A percentile compares a stretch with the other conserved stretches of the same genome.
Evolutionary conservation across 2,113 vertebrate species (phyloP).

Genomic region (Thunnus maccoyii): DNA sequence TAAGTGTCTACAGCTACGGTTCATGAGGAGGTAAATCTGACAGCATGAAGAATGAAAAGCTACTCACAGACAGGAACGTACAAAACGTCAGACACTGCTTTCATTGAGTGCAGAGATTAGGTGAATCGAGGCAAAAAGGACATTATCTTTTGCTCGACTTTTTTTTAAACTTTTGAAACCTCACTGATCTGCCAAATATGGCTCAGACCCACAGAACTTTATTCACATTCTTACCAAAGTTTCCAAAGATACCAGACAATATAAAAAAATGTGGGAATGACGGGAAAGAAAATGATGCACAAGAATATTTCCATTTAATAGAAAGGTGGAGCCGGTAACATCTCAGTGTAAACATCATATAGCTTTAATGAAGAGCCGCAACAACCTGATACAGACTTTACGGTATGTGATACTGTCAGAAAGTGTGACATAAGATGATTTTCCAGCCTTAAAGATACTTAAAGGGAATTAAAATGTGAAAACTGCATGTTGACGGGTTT

Average conservation of each 20-base stretch:
- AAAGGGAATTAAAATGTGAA: background rate
- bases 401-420: background rate
- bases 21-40: constrained; percentile 8
- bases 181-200: background rate
- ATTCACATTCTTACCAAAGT: background rate
- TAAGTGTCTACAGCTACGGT: background rate
- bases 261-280: background rate
- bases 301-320: background rate
- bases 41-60: constrained; percentile 19
- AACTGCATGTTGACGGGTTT: too few relatives aligned
- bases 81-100: background rate
- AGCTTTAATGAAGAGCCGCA: background rate
- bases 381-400: background rate
- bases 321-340: too few relatives aligned
- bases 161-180: too few relatives aligned
- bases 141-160: background rate
- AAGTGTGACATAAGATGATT: background rate
- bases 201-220: background rate
- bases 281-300: too few relatives aligned
- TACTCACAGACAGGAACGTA: background rate
- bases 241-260: background rate
- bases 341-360: background rate
- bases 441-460: background rate
- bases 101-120: background rate
- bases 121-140: background rate